Base-by-base conservation (phyloP, 1,140 invertebrate genomes). In the Aplysia californica region DNA sequence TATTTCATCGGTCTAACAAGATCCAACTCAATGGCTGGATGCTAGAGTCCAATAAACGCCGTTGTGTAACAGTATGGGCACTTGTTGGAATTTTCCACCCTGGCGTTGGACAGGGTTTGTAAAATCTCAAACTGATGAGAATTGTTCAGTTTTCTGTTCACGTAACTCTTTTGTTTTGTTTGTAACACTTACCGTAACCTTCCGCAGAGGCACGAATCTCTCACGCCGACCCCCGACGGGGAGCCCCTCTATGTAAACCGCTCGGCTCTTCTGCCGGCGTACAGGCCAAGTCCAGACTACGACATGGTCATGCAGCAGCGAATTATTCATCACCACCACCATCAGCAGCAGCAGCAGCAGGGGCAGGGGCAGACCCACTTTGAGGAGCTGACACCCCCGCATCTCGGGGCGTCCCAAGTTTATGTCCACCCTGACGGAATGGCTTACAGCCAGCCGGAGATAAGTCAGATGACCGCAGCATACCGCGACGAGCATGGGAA, bases 281-380 rank as follows among this genome's bases (percentile, higher is more conserved):
- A 98, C 88, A 93, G 96, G 41, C 95, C 94, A 31, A 96, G 96
- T 2, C 97, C 97, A 0, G 96, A 97, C 88, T 98, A 98, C 87
- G 96, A 98, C 85, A 96, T 96, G 0, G 96, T 97, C 5, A 92
- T 98, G 59, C 95, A 95, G 85, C 86, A 90, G 44, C 81, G 89
- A 84, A 74, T 87, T 79, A 59, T 89, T 41, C 75, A 77, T 36
- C 71, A 77, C 36, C 79, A 82, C 31, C 73, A 70, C 15, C 75
- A 79, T 41, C 69, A 71, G 23, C 64, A 64, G 3, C 73, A 70
- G 50, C 77, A 75, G 10, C 78, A 80, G 21, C 23, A 59, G n/a
- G 75, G 77, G 15, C 74, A 67, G 10, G 76, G 74, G 21, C 75
- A 78, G 39, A 50, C 61, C 20, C 80, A 83, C 68, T 84, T 80